phyloP scores from a whole-genome alignment of 92 coral and sea anemone species.

The Phenganax stokvisi region DNA sequence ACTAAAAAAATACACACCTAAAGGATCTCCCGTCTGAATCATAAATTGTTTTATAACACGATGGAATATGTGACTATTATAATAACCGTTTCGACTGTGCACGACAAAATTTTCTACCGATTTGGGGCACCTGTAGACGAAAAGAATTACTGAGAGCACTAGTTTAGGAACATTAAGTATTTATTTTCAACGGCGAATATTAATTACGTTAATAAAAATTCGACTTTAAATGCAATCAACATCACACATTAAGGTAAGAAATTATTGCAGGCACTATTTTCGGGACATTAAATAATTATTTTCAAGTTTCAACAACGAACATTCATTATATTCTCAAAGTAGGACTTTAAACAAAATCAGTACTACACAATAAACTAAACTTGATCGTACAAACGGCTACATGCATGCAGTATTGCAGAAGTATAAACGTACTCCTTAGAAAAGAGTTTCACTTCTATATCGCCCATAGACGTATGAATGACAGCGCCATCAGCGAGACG shows the following conservation, averaged over 20 bases:
- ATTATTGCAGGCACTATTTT: too few species aligned
- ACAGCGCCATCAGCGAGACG: constrained; percentile 75
- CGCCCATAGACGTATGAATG: constrained; percentile 91
- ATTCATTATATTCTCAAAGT: too few species aligned
- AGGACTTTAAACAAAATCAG: not conserved
- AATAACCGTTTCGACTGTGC: constrained; percentile 86
- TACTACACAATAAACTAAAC: too few species aligned
- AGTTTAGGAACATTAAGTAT: too few species aligned
- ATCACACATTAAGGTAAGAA: too few species aligned
- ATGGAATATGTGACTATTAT: constrained; percentile 85
- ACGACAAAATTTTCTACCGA: constrained; percentile 88
- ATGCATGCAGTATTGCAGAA: not conserved
- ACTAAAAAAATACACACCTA: constrained; percentile 55
- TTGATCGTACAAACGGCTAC: too few species aligned
- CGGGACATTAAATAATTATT: not conserved
- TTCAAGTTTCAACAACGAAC: not conserved
- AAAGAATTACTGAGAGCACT: not conserved
- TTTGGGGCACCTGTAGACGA: constrained; percentile 74
- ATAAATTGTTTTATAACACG: constrained; percentile 95
- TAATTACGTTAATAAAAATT: not conserved
- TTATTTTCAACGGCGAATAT: too few species aligned
- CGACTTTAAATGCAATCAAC: not conserved
- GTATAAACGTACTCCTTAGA: constrained; percentile 67
- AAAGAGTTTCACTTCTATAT: constrained; percentile 66
- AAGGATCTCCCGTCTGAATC: constrained; percentile 97